Base-by-base conservation (phyloP, 2,888 invertebrate genomes). In the Spodoptera littoralis region DNA sequence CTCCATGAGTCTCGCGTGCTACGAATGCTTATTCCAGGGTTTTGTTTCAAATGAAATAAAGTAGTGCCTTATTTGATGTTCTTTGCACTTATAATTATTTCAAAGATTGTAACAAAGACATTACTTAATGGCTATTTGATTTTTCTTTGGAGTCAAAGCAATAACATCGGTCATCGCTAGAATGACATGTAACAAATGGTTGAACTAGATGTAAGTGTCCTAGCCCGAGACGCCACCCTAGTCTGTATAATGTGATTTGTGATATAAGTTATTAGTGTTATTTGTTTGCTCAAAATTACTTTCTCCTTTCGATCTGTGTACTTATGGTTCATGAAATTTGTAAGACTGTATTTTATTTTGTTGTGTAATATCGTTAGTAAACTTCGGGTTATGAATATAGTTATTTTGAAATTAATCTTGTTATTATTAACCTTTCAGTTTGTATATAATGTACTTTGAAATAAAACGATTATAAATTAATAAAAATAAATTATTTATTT, bases 261-360 rank as follows among this genome's bases (percentile, higher is more conserved):
- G 91, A 93, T 93, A 90, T 91, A 90, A 88, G 84, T 90, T 89
- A 84, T 87, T 88, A 87, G 85, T 84, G 84, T 83, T 88, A 88
- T 87, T 79, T 77, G 85, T 90, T 91, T 91, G 92, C 92, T 93
- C 92, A 93, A 92, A 90, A 89, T 90, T 89, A 75, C 78, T 85
- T 88, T 87, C 82, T 77, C 70, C 81, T 83, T 86, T 86, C 83
- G 88, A 90, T 90, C 89, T 90, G 84, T 89, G 94, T 94, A 94
- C 94, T 94, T 94, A 94, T 92, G 84, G 86, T 92, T 91, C 89
- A 89, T 91, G 93, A 90, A 93, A 94, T 92, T 93, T 88, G 92
- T 93, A 94, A 94, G 94, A 94, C 94, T 94, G 94, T 94, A 92
- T 92, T 89, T 92, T 90, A 90, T 92, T 92, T 92, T 90, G 90